Evolutionary conservation across 2,113 vertebrate species (phyloP).

Genomic region (Miniopterus natalensis): DNA sequence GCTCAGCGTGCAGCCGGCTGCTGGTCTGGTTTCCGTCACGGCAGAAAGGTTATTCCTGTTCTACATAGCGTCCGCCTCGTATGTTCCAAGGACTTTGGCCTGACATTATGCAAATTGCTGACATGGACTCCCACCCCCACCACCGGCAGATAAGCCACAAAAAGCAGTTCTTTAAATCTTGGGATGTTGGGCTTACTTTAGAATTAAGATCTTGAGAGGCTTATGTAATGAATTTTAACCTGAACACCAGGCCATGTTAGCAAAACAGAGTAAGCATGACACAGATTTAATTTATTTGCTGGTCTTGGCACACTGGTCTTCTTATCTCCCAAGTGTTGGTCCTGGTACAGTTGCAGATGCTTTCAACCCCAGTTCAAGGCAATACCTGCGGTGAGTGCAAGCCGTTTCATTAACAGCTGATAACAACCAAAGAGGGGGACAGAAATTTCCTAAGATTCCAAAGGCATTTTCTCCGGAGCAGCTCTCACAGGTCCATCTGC

Average conservation of each 20-base stretch:
- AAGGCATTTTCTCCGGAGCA: constrained; percentile 4
- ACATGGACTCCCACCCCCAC: not conserved
- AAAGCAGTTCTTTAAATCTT: not conserved
- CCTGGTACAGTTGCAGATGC: constrained; percentile 35
- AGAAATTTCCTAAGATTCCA: constrained; percentile 34
- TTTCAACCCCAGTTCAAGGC: constrained; percentile 74
- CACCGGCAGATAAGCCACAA: constrained; percentile 12
- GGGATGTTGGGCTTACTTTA: not conserved
- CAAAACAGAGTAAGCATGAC: constrained; percentile 41
- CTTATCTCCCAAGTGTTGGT: constrained; percentile 71
- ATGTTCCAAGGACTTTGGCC: constrained; percentile 70
- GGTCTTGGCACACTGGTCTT: constrained; percentile 42
- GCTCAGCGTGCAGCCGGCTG: not conserved
- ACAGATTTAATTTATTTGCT: constrained; percentile 73
- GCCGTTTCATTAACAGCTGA: constrained; percentile 70
- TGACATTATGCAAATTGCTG: constrained; percentile 65
- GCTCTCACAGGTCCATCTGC: constrained; percentile 16
- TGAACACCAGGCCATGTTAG: constrained; percentile 33
- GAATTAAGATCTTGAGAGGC: not conserved
- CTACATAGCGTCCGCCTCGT: constrained; percentile 59
- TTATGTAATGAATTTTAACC: constrained; percentile 67
- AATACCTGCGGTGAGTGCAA: constrained; percentile 61
- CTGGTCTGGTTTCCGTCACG: constrained; percentile 63
- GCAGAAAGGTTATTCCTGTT: constrained; percentile 54
- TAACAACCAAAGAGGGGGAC: constrained; percentile 63